phyloP scores from a whole-genome alignment of 2,888 invertebrate genomes.

The Synanthedon andrenaeformis region DNA sequence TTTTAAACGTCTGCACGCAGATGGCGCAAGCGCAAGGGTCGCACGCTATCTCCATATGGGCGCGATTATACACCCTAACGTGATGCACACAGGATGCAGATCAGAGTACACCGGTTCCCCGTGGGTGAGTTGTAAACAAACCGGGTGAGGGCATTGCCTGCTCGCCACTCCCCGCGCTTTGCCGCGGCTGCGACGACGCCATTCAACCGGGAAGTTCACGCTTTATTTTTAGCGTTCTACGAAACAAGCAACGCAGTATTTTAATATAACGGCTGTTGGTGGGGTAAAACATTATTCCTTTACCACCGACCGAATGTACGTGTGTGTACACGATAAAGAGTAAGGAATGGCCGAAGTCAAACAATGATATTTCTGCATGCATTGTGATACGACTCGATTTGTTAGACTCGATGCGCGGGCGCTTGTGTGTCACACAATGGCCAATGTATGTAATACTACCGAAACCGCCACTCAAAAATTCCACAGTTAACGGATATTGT shows the following conservation, averaged over 20 bases:
- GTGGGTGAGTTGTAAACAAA: slow-evolving; percentile 62
- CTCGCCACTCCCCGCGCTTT: slow-evolving; percentile 56
- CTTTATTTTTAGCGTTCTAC: slow-evolving; percentile 64
- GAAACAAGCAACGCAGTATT: slow-evolving; percentile 34
- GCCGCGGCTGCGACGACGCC: slow-evolving; percentile 45
- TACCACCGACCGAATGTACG: background rate
- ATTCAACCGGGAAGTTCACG: slow-evolving; percentile 69
- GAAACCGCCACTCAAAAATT: background rate
- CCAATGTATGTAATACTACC: background rate
- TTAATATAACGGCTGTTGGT: slow-evolving; percentile 15
- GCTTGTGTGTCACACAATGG: background rate
- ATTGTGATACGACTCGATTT: too few relatives aligned
- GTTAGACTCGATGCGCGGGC: too few relatives aligned
- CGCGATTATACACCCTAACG: slow-evolving; percentile 43
- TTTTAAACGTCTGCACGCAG: slow-evolving; percentile 61
- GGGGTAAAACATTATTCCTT: background rate
- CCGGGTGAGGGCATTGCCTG: slow-evolving; percentile 68
- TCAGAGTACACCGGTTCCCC: slow-evolving; percentile 23
- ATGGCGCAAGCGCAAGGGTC: slow-evolving; percentile 58
- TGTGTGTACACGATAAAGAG: background rate
- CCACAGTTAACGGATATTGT: background rate
- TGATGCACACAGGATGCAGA: slow-evolving; percentile 38
- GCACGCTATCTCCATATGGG: slow-evolving; percentile 13
- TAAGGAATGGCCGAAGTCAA: background rate
- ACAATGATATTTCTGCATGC: background rate